A percentile compares a stretch with the other conserved stretches of the same genome.
phyloP scores from a whole-genome alignment of 2,888 invertebrate genomes.

The Subacronicta megacephala region DNA sequence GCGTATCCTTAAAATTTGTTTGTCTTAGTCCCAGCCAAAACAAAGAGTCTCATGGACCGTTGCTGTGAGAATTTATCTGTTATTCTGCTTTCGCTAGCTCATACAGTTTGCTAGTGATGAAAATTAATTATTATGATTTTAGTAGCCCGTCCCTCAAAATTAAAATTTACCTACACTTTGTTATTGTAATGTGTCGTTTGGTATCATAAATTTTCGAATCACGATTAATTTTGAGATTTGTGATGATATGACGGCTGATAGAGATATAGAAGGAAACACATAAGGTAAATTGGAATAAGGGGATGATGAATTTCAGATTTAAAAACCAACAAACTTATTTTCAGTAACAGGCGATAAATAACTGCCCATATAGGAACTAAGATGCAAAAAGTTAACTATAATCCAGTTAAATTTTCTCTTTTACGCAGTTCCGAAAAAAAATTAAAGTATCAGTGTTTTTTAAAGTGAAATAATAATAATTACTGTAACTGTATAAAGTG shows the following conservation, averaged over 20 bases:
- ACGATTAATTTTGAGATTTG: too few relatives aligned
- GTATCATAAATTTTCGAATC: too few relatives aligned
- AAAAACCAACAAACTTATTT: too few relatives aligned
- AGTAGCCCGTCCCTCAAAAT: constrained; percentile 41
- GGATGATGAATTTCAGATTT: too few relatives aligned
- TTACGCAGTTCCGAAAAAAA: constrained; percentile 4
- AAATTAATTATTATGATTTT: constrained; percentile 49
- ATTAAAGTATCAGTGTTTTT: constrained; percentile 41
- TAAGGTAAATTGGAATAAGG: too few relatives aligned
- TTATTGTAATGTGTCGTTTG: constrained; percentile 19
- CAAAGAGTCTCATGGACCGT: constrained; percentile 58
- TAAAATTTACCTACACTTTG: constrained; percentile 34
- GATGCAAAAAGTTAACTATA: too few relatives aligned
- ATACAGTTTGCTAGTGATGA: constrained; percentile 42
- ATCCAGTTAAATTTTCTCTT: not conserved
- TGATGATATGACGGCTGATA: too few relatives aligned
- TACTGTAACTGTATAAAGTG: constrained; percentile 68
- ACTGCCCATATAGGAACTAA: too few relatives aligned
- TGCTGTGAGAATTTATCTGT: constrained; percentile 69
- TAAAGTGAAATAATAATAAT: constrained; percentile 67
- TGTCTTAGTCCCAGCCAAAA: constrained; percentile 73
- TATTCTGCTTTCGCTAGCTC: constrained; percentile 64
- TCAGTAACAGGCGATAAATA: too few relatives aligned
- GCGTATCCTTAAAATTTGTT: constrained; percentile 73
- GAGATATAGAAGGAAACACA: too few relatives aligned